Evolutionary conservation across 2,797 vertebrate species (phyloP), one percentile per base, ranked within the genome.

Genomic region (Heteromormyrus szaboi): DNA sequence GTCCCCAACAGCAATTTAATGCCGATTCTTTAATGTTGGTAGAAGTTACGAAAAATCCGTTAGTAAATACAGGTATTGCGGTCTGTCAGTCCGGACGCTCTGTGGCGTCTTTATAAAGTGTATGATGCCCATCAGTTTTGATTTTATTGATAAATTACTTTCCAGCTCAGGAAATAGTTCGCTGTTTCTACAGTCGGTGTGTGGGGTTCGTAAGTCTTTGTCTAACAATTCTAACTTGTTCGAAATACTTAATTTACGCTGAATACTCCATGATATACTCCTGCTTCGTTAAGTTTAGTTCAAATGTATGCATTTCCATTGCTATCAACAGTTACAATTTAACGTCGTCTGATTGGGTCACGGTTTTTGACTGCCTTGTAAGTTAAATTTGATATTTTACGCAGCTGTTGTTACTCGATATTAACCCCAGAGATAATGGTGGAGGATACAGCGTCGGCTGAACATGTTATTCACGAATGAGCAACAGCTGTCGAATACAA

Each of bases 401-500:
- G 91, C 92, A 93, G 92, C 92, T 93, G 93, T 92, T 93, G 90
- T 92, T 93, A 93, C 92, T 94, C 93, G 92, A 94, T 95, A 95
- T 93, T 94, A 95, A 91, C 92, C 95, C 93, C 94, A 93, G 94
- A 94, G 94, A 95, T 96, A 96, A 96, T 95, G 93, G 93, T 87
- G 90, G 93, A 92, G 93, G 94, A 93, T 93, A 92, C 89, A 90
- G 91, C 93, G 92, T 94, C 94, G 68, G 59, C 92, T 95, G 95
- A 96, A 95, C 95, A 94, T 90, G 94, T 97, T 97, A 96, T 92
- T 96, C 92, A 94, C 94, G 96, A 96, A 91, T 96, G 96, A 97
- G 94, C 95, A 94, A 93, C 93, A 90, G 89, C 96, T 95, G 96
- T 97, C 96, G 93, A 93, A 95, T 95, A 92, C 92, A 92, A 96